Conservation (phyloP, 2,888 invertebrate species). For the Pheosia gnoma region DNA sequence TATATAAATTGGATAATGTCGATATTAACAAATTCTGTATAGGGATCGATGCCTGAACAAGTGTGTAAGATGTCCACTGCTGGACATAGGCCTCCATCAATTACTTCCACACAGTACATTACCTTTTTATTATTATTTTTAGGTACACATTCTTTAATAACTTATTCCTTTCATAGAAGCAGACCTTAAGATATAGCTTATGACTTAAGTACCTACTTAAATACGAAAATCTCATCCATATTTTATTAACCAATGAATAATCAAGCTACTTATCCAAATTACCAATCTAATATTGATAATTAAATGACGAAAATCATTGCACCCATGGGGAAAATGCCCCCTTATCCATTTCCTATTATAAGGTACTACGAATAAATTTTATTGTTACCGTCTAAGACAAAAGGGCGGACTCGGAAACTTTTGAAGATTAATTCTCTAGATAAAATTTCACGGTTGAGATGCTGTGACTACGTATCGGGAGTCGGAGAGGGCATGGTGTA, state of each 20-base stretch:
- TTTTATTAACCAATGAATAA: conserved; percentile 27
- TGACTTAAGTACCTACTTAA: neutral
- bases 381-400: conserved; percentile 72
- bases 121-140: no score
- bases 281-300: conserved; percentile 43
- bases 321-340: conserved; percentile 54
- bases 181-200: neutral
- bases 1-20: no score
- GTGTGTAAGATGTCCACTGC: no score
- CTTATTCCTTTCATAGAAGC: no score
- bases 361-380: conserved; percentile 69
- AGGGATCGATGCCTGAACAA: no score
- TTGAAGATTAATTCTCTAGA: conserved; percentile 80
- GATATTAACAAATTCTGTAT: no score
- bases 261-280: conserved; percentile 36
- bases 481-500: conserved; percentile 57
- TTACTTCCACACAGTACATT: no score
- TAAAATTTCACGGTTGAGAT: conserved; percentile 80
- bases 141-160: no score
- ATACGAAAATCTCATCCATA: neutral
- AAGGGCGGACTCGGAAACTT: conserved; percentile 68
- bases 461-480: conserved; percentile 63
- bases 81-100: no score
- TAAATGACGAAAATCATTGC: conserved; percentile 48
- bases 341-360: conserved; percentile 72